Percentiles rank a stretch among this genome's conserved stretches.
phyloP scores from a whole-genome alignment of 1,140 invertebrate species.

The Drosophila tropicalis region DNA sequence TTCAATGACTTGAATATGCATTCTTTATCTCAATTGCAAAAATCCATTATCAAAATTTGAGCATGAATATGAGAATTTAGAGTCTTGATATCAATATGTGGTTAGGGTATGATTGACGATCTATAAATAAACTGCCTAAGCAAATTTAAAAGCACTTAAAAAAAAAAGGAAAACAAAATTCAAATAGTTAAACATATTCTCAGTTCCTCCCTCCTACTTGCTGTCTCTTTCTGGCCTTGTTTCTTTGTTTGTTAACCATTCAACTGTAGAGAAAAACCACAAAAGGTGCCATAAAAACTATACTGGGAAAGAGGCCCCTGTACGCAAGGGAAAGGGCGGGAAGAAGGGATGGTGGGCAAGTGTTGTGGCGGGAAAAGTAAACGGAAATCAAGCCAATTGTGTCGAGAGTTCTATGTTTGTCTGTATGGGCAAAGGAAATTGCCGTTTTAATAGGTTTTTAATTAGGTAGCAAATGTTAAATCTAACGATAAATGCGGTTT shows the following conservation, averaged over 20 bases:
- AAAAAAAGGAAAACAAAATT: neutral
- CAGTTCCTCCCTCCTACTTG: neutral
- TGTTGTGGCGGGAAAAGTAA: neutral
- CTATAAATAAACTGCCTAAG: conserved; percentile 2
- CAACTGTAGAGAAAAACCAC: conserved; percentile 13
- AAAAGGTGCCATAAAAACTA: conserved; percentile 19
- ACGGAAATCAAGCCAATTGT: conserved; percentile 47
- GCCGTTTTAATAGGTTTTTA: conserved; percentile 57
- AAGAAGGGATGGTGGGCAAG: neutral
- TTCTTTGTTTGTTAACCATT: conserved; percentile 3
- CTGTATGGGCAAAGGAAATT: conserved; percentile 37
- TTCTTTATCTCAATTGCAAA: conserved; percentile 51
- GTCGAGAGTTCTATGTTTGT: conserved; percentile 24
- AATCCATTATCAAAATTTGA: conserved; percentile 50
- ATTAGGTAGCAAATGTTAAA: conserved; percentile 49
- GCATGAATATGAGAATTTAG: neutral
- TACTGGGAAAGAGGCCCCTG: neutral
- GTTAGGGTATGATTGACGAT: neutral
- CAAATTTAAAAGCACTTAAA: conserved; percentile 7
- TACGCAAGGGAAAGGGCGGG: neutral
- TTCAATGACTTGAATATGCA: neutral
- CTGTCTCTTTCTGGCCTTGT: neutral
- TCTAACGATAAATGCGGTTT: conserved; percentile 8
- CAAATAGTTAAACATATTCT: conserved; percentile 7
- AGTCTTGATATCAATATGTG: neutral